A percentile compares a stretch with the other conserved stretches of the same genome.
These are phyloP conservation scores for Eira barbara DNA, from an alignment of 2,113 vertebrate genomes.

Conservation along the genomic window DNA sequence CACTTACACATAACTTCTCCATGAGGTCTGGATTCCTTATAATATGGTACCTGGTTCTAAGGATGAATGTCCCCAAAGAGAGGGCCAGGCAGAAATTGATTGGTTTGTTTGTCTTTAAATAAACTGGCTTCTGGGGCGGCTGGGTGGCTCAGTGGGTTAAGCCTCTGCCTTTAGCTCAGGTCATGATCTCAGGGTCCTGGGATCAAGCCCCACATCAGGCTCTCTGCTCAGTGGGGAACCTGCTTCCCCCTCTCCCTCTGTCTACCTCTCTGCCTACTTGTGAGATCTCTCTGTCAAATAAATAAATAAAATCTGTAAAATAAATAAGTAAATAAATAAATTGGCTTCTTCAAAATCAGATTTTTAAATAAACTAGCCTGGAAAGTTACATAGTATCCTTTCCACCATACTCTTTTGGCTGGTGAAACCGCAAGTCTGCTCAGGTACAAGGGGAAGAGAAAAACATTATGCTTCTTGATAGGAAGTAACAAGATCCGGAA, in stretches of 20 bases:
- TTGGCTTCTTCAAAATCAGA: neutral
- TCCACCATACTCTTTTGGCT: neutral
- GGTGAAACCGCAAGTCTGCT: neutral
- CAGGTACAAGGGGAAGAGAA: neutral
- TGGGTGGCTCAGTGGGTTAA: too few relatives aligned
- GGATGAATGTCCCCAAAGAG: neutral
- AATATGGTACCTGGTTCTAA: neutral
- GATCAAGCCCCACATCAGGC: too few relatives aligned
- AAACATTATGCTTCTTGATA: neutral
- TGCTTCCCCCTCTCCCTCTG: too few relatives aligned
- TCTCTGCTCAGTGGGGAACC: too few relatives aligned
- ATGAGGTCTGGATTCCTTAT: neutral
- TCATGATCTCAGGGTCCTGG: too few relatives aligned
- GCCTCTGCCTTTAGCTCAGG: too few relatives aligned
- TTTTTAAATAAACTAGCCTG: neutral
- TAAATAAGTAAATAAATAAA: neutral
- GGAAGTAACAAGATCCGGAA: neutral
- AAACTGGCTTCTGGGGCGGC: neutral
- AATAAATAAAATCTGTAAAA: neutral
- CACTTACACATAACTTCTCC: neutral
- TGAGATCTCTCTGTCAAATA: too few relatives aligned
- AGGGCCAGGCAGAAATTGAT: neutral
- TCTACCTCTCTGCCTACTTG: too few relatives aligned
- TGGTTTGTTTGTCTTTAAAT: neutral
- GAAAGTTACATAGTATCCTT: neutral